Conservation (phyloP, 2,113 vertebrate species). For the Aramus guarauna region DNA sequence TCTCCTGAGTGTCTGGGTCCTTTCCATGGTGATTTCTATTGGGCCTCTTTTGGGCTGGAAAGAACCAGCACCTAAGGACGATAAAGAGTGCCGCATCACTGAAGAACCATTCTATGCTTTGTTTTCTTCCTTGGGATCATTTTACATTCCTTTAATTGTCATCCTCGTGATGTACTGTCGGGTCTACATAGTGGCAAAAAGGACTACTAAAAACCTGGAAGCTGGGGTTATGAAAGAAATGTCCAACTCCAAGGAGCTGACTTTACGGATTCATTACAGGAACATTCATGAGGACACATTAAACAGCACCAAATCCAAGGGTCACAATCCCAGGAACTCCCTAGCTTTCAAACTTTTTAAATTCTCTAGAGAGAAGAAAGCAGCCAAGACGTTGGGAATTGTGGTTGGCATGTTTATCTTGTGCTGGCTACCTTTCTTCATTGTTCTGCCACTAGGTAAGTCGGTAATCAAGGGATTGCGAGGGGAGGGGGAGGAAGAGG, state of each 20-base stretch:
- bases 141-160: constrained; percentile 92
- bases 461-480: not conserved
- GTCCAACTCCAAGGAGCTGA: constrained; percentile 91
- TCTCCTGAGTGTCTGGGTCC: constrained; percentile 89
- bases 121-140: constrained; percentile 96
- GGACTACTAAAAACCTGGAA: constrained; percentile 94
- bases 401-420: constrained; percentile 95
- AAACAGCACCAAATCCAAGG: constrained; percentile 77
- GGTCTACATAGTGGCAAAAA: constrained; percentile 93
- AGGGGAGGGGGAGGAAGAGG: not conserved
- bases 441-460: constrained; percentile 90
- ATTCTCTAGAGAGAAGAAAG: constrained; percentile 96
- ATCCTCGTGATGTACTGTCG: constrained; percentile 95
- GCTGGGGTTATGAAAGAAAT: constrained; percentile 95
- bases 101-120: constrained; percentile 95
- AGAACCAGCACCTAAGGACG: constrained; percentile 87
- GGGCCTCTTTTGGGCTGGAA: constrained; percentile 96
- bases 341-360: constrained; percentile 91
- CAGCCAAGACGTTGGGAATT: constrained; percentile 92
- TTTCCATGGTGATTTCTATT: constrained; percentile 95
- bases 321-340: constrained; percentile 84
- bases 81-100: constrained; percentile 87
- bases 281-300: constrained; percentile 85
- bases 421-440: constrained; percentile 95
- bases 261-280: constrained; percentile 90